Percentiles rank a stretch among this genome's conserved stretches.
Conservation (phyloP, 2,888 invertebrate genomes). For the Ligdia adustata region DNA sequence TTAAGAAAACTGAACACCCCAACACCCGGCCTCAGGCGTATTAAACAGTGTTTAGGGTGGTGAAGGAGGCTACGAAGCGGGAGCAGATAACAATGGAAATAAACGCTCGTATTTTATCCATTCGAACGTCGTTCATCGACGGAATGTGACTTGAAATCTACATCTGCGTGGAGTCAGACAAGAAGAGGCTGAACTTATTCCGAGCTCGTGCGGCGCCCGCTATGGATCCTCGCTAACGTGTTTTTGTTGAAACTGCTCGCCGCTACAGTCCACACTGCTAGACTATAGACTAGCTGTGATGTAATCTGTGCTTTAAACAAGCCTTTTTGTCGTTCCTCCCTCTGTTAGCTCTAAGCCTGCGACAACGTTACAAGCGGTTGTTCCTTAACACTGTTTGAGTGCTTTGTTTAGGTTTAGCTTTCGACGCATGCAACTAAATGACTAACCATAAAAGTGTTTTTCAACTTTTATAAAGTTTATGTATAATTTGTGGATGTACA, state of each 20-base stretch:
- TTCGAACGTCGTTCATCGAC: not conserved
- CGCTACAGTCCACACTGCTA: not conserved
- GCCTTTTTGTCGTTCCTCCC: conserved; percentile 6
- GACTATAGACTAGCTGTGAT: not conserved
- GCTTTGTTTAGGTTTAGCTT: not conserved
- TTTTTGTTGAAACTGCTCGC: conserved; percentile 9
- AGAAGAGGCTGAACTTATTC: not conserved
- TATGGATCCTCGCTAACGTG: not conserved
- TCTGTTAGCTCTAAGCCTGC: not conserved
- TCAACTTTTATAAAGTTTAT: no score
- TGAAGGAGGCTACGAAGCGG: conserved; percentile 3
- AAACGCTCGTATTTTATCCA: conserved; percentile 1
- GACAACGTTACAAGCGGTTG: conserved; percentile 1
- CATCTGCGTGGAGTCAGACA: not conserved
- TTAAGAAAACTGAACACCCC: conserved; percentile 12
- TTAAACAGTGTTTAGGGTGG: conserved; percentile 19
- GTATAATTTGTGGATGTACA: no score
- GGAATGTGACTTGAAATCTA: not conserved
- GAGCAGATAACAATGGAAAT: conserved; percentile 9
- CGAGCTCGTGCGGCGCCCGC: not conserved
- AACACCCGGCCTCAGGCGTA: conserved; percentile 7
- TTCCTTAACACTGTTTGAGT: not conserved
- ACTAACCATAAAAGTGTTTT: no score
- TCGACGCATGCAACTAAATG: no score
- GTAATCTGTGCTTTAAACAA: not conserved